Conservation (phyloP, 2,888 invertebrate species). For the Incurvaria masculella region DNA sequence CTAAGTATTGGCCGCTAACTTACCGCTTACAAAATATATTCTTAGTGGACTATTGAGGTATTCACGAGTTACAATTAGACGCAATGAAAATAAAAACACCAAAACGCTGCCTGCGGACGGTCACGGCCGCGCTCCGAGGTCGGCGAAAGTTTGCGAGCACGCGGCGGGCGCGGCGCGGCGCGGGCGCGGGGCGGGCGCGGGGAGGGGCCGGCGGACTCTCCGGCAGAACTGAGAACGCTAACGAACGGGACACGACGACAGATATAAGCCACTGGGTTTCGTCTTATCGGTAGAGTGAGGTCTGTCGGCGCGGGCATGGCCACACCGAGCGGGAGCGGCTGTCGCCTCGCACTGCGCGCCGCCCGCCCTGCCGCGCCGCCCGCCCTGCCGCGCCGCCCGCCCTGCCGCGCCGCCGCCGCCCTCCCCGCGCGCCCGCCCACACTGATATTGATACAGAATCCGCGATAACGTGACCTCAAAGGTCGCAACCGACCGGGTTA, state of each 20-base stretch:
- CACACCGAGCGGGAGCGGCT: slow-evolving; percentile 16
- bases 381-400: slow-evolving; percentile 21
- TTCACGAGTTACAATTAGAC: background rate
- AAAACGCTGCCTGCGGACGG: background rate
- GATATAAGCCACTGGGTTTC: slow-evolving; percentile 19
- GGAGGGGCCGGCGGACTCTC: background rate
- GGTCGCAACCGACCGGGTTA: too few species aligned
- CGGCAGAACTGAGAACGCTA: too few species aligned
- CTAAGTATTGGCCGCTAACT: background rate
- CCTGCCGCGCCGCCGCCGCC: slow-evolving; percentile 18
- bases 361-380: slow-evolving; percentile 19
- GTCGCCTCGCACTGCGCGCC: too few species aligned
- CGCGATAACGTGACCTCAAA: too few species aligned
- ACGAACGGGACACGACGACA: slow-evolving; percentile 7
- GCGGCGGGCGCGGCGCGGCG: too few species aligned
- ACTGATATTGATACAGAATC: background rate
- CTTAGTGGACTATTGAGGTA: background rate
- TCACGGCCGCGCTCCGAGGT: too few species aligned
- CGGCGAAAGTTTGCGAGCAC: background rate
- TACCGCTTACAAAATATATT: background rate
- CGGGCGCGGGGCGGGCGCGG: background rate
- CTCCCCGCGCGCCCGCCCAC: slow-evolving; percentile 10
- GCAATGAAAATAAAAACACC: background rate
- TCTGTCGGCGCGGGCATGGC: slow-evolving; percentile 1
- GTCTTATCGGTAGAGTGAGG: slow-evolving; percentile 6